Conservation (phyloP, 2,797 vertebrate genomes). For the Enteromius anoplus region DNA sequence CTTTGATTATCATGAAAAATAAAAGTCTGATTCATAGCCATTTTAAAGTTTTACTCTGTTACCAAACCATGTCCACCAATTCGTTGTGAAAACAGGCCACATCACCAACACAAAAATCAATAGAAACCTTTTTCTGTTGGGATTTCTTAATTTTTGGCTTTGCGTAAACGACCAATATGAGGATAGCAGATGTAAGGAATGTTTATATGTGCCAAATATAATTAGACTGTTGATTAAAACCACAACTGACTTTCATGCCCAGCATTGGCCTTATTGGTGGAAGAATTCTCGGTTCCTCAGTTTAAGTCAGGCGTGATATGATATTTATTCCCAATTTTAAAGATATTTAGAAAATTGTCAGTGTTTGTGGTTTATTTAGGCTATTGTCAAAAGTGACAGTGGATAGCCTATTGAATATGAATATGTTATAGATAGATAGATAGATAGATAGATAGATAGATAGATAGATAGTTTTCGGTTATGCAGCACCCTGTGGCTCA, state of each 20-base stretch:
- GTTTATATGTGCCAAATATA: constrained; percentile 16
- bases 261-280: neutral
- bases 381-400: neutral
- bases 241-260: neutral
- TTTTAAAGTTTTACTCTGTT: neutral
- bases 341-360: neutral
- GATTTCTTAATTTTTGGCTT: neutral
- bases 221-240: constrained; percentile 23
- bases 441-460: neutral
- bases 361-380: neutral
- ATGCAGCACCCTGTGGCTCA: neutral
- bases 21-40: neutral
- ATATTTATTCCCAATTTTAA: neutral
- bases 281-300: neutral
- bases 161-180: neutral
- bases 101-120: neutral
- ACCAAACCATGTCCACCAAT: neutral
- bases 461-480: neutral
- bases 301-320: neutral
- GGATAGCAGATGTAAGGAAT: constrained; percentile 14
- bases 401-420: neutral
- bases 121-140: neutral
- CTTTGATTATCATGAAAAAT: neutral
- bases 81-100: neutral
- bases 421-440: too few species aligned